Base-by-base conservation (phyloP, 2,113 vertebrate species). In the Agapornis roseicollis region DNA sequence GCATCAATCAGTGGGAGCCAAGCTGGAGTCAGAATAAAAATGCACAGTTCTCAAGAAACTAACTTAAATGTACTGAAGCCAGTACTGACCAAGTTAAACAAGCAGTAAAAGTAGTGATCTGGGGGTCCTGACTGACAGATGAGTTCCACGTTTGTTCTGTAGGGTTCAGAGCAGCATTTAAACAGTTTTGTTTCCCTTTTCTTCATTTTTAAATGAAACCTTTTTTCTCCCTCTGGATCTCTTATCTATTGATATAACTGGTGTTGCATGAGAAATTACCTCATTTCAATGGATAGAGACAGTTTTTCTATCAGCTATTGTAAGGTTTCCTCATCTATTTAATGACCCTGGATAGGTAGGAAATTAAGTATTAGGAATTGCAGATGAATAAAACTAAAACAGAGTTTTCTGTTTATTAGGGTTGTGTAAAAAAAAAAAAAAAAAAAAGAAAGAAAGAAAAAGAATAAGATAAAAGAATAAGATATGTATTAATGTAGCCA, bases 291-390 rank as follows among this genome's bases (percentile, higher is more conserved):
- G 63, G 18, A 56, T 88, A 5, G 37, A 89, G 78, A 29, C 61
- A 82, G 66, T 55, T 95, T 63, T 96, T 90, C 86, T 94, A 69
- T 92, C 86, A 94, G 74, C 70, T 85, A 44, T 63, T 85, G 71
- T 79, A 63, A 96, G 63, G 37, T 84, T 90, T 96, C 53, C 46
- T 97, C 80, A 87, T 95, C 96, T 92, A 77, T 92, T 90, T 97
- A 93, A 96, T 79, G 86, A 89, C 73, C n/a, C 69, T 82, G 46
- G 73, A 84, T 95, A 96, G 88, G 93, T 56, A 72, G 80, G 70
- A 96, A 97, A 96, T 94, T 55, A 94, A 69, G 83, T 87, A 89
- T 87, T 81, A 89, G 85, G 77, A 94, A 49, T 31, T 89, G 39
- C 47, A 91, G 68, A 93, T 69, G 50, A 80, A 90, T 42, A 78